Evolutionary conservation across 2,888 invertebrate genomes (phyloP), one percentile per base, ranked within the genome.

Genomic region (Macrosoma leucophasiata): DNA sequence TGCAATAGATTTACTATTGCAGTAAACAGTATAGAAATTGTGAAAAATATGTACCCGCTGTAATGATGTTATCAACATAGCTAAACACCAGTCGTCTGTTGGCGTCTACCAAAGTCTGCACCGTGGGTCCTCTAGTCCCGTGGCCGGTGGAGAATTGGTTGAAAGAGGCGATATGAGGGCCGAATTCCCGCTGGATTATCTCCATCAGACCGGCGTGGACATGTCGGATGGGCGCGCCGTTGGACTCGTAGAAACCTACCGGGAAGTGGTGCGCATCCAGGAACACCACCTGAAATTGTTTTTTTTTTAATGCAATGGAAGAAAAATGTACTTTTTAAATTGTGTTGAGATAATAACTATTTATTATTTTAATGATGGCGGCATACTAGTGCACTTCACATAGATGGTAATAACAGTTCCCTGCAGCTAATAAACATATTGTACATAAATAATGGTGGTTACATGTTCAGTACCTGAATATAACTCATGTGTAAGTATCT

Each of bases 241-340:
- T 66, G 1, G 62, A 55, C 14, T 76, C 60, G 48, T 84, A 82
- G 48, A 90, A 89, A 2, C 90, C 90, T 10, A 89, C 76, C 1
- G 93, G 93, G 67, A 95, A 94, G 39, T 93, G 89, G 55, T 94
- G 94, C 25, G 95, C 91, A 57, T 95, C 94, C 28, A 95, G 68
- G 40, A 95, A 88, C 6, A 95, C 84, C 17, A 94, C 77, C 85
- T 85, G 61, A 14, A 46, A 41, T n/a, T n/a, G n/a, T n/a, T 19
- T 19, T 8, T 7, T 18, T 18, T 18, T 18, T 18, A 18, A 7
- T 18, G 18, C 18, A 18, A 18, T 18, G 8, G 8, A 1, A n/a
- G n/a, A n/a, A n/a, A n/a, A n/a, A n/a, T n/a, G n/a, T n/a, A n/a
- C n/a, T n/a, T n/a, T n/a, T n/a, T n/a, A n/a, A n/a, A n/a, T n/a